Evolutionary conservation across 1,140 invertebrate genomes (phyloP), one percentile per base, ranked within the genome.

Genomic region (Drosophila novamexicana): DNA sequence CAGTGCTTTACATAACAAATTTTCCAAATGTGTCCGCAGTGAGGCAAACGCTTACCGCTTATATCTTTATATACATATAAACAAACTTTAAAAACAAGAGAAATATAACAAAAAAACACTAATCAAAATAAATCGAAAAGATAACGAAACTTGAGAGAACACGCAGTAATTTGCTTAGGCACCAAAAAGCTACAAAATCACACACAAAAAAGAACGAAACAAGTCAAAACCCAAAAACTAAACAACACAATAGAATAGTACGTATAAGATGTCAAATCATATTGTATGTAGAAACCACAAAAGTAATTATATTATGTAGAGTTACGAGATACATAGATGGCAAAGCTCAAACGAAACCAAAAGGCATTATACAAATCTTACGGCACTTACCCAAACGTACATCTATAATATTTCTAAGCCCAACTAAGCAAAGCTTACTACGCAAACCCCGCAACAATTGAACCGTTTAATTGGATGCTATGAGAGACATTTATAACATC

Each of bases 91-190:
- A 22, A 67, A 59, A 69, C 57, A 49, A 40, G 58, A 61, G 72
- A 53, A 16, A 16, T 14, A 53, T 5, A 53, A 54, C 1, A 10
- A 49, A 54, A 39, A 45, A 72, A 72, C 64, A 61, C 12, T 7
- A 59, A 39, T 8, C n/a, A 79, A 75, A 63, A 56, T 59, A 62
- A 69, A 79, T 79, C 62, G 71, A 76, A 69, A 67, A 54, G 9
- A 14, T 77, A 65, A 74, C 10, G 9, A 63, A 64, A 64, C 71
- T 80, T 88, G 64, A 83, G 49, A 73, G 59, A 68, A 91, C 77
- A 81, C 83, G 76, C 83, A 86, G 83, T 76, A 88, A 86, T 83
- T 79, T 86, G 83, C 83, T 86, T 86, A 83, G 67, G 83, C 83
- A 86, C 83, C 83, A 88, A 77, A 66, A 88, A 83, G 83, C 77